These are phyloP conservation scores for Muscicapa comitata DNA, from an alignment of 2,797 vertebrate species.

Conservation along the genomic window DNA sequence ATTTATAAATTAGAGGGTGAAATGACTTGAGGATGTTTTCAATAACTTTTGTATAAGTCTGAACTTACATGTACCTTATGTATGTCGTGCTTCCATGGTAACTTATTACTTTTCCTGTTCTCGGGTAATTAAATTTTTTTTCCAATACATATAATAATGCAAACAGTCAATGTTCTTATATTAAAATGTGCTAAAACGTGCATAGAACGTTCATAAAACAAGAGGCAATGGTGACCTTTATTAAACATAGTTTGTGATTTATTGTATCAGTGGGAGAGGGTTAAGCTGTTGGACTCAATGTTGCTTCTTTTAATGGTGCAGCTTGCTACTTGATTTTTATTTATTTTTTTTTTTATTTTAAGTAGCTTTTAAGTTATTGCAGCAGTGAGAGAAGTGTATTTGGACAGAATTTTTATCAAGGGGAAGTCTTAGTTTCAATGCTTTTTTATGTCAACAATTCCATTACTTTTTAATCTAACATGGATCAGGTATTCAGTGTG, in stretches of 20 bases:
- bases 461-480: background rate
- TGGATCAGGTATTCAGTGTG: background rate
- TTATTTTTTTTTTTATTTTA: background rate
- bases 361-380: background rate
- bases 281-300: background rate
- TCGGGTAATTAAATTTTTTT: background rate
- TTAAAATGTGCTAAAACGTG: conserved; percentile 12
- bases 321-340: background rate
- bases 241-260: background rate
- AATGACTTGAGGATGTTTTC: conserved; percentile 17
- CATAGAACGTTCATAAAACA: background rate
- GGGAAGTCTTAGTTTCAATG: background rate
- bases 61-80: background rate
- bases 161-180: background rate
- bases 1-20: background rate
- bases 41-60: conserved; percentile 7
- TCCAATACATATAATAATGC: background rate
- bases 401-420: background rate
- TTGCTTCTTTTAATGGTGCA: background rate
- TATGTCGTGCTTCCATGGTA: conserved; percentile 18
- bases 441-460: background rate
- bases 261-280: background rate
- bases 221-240: background rate
- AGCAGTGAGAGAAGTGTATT: background rate
- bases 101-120: conserved; percentile 32